Percentiles rank a stretch among this genome's conserved stretches.
phyloP scores from a whole-genome alignment of 1,140 invertebrate genomes.

The Pseudomyrmex dendroicus region DNA sequence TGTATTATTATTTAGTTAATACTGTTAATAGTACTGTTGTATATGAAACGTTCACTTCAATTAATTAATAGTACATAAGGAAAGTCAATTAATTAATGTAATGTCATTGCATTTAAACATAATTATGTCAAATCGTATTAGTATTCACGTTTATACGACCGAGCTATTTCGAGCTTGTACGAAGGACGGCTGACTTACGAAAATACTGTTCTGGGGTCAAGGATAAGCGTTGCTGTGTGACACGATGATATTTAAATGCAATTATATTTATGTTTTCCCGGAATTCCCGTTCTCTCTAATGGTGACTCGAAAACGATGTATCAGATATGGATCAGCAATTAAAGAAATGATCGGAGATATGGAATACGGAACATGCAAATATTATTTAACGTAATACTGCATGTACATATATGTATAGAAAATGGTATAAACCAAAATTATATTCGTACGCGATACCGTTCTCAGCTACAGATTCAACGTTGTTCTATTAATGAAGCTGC shows the following conservation, averaged over 20 bases:
- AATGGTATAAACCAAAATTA: background rate
- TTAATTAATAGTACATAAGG: background rate
- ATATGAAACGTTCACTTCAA: too few species aligned
- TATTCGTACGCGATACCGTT: background rate
- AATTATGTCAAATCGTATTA: conserved; percentile 40
- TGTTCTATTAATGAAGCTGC: background rate
- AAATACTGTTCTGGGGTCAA: conserved; percentile 57
- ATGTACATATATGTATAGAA: too few species aligned
- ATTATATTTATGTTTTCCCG: conserved; percentile 4
- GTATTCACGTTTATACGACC: conserved; percentile 19
- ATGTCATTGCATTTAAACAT: conserved; percentile 8
- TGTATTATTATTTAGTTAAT: background rate
- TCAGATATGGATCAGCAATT: conserved; percentile 5
- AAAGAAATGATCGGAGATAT: background rate
- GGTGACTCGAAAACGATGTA: background rate
- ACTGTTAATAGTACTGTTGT: too few species aligned
- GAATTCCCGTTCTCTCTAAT: background rate
- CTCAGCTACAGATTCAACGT: background rate
- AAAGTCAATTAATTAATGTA: conserved; percentile 39
- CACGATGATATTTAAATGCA: background rate
- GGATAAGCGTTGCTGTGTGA: conserved; percentile 9
- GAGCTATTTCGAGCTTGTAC: conserved; percentile 57
- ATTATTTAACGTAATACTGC: too few species aligned
- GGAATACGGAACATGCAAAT: too few species aligned
- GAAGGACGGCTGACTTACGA: conserved; percentile 57